phyloP scores from a whole-genome alignment of 2,888 invertebrate species.

The Coelopa pilipes region DNA sequence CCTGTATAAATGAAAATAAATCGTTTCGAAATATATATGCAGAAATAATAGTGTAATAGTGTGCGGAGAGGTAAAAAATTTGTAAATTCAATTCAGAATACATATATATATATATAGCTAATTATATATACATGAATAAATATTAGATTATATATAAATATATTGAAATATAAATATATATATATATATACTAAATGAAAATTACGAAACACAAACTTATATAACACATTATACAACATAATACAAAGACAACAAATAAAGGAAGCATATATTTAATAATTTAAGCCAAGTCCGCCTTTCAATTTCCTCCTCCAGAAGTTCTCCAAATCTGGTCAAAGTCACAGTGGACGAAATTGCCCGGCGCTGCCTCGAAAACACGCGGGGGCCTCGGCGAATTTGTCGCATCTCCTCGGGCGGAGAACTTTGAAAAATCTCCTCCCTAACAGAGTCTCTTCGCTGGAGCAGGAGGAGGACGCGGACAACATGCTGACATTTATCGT shows the following conservation, averaged over 20 bases:
- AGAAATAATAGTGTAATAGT: conserved; percentile 10
- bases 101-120: conserved; percentile 32
- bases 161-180: conserved; percentile 37
- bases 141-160: background rate
- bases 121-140: conserved; percentile 19
- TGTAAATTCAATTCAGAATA: conserved; percentile 34
- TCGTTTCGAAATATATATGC: conserved; percentile 34
- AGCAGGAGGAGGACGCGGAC: conserved; percentile 30
- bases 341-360: too few species aligned
- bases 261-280: conserved; percentile 44
- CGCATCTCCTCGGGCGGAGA: background rate
- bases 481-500: conserved; percentile 47
- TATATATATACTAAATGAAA: conserved; percentile 39
- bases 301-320: too few species aligned
- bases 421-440: background rate
- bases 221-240: conserved; percentile 23
- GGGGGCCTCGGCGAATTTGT: conserved; percentile 47
- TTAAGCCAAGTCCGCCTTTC: too few species aligned
- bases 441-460: background rate
- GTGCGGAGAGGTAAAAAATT: conserved; percentile 30
- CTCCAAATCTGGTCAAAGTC: too few species aligned
- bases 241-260: conserved; percentile 39
- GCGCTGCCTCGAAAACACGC: too few species aligned
- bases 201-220: conserved; percentile 25
- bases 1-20: conserved; percentile 35